Evolutionary conservation across 37 sponge, comb jelly and placozoan genomes (phyloP), one percentile per base, ranked within the genome.

Genomic region (Chondrosia reniformis): DNA sequence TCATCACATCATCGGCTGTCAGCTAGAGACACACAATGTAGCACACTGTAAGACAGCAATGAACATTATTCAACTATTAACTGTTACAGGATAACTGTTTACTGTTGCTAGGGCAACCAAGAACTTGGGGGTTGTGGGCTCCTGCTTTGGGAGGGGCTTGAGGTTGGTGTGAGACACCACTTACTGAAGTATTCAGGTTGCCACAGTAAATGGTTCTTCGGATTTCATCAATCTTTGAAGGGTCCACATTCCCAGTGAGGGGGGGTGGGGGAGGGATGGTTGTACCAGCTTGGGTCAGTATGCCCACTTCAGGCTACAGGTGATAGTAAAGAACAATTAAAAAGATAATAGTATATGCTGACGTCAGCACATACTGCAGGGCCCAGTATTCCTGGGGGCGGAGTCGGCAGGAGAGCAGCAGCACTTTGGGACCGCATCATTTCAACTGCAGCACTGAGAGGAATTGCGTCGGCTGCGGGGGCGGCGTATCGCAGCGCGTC

Each of bases 1-100:
- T 89, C 75, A 92, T 82, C 15, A 97, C 86, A 56, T 97, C 93
- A 32, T 97, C 98, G 17, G 98, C 93, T 4, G 98, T 92, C 40
- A 95, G 65, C 91, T 95, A 55, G 17, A 49, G 10, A 49, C 15
- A 15, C 52, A 49, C 52, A 15, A 49, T n/a, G n/a, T n/a, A 49
- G 52, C 52, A 49, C 52, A 49, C 52, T 19, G 15, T 49, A 49
- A 30, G 61, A n/a, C n/a, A n/a, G n/a, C n/a, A n/a, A n/a, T n/a
- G n/a, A n/a, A n/a, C n/a, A n/a, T n/a, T n/a, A n/a, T n/a, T n/a
- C n/a, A n/a, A n/a, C n/a, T n/a, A n/a, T n/a, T n/a, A n/a, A n/a
- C n/a, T n/a, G n/a, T n/a, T n/a, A n/a, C n/a, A n/a, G n/a, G n/a
- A n/a, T n/a, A n/a, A n/a, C n/a, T n/a, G n/a, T n/a, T n/a, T n/a